Base-by-base conservation (phyloP, 1,140 invertebrate species). In the Halesus radiatus region DNA sequence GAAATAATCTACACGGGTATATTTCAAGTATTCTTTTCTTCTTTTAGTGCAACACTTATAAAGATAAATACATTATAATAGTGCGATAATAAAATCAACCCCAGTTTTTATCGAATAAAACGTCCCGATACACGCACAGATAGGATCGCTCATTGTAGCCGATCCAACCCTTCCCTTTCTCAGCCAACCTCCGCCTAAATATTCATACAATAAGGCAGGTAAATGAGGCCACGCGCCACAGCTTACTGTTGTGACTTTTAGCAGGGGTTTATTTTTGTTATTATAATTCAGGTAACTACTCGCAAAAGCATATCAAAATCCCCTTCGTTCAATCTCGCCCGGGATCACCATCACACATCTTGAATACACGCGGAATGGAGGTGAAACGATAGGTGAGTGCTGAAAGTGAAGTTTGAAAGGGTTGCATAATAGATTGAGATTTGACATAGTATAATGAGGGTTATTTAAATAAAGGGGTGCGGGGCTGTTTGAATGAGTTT, bases 381-480 rank as follows among this genome's bases (percentile, higher is more conserved):
- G 78, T 74, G 58, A 66, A 66, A 64, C 23, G 15, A 18, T 22
- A 23, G 22, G 32, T 45, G 13, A 72, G n/a, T 52, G 66, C 50
- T 22, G 70, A n/a, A n/a, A n/a, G n/a, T n/a, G n/a, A 79, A 64
- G 60, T 79, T 62, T 29, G 20, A 79, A 79, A 79, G 78, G 78
- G 78, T 79, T 79, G 78, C 26, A 79, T 79, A 79, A 72, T 73
- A 60, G n/a, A 23, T 78, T 52, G 68, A 60, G n/a, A 23, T 78
- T 52, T 78, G 45, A 78, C 62, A 66, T 66, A 78, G 50, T 78
- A 62, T 62, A 76, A 80, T 80, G 79, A 80, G 64, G 53, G 26
- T 32, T 75, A 81, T 81, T 81, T 81, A 56, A 81, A 81, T 81
- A 81, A 78, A 78, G 29, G 76, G 80, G 80, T 81, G 76, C 58